Base-by-base conservation (phyloP, 2,113 vertebrate species). In the Dicentrarchus labrax region DNA sequence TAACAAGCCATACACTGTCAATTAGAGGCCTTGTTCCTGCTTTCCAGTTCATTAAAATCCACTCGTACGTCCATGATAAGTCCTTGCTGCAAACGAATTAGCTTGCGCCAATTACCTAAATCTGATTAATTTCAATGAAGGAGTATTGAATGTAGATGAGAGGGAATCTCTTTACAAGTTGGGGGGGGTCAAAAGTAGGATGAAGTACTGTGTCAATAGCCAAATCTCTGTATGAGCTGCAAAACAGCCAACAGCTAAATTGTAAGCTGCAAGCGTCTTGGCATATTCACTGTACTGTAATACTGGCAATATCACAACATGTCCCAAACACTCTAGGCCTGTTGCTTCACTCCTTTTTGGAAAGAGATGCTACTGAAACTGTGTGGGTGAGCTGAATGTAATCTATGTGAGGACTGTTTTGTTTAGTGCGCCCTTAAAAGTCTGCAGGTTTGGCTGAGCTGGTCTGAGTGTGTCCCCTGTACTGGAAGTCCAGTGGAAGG, bases 261-360 rank as follows among this genome's bases (percentile, higher is more conserved):
- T 78, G 72, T 76, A 71, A 80, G 39, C 47, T 70, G 65, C 73
- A 24, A 77, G 30, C 61, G 69, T 82, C 53, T 69, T 86, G 72
- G 68, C 72, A 69, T 77, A 57, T 54, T 68, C 72, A 36, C 43
- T 62, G 43, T 17, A 36, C 70, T 81, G 70, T 47, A 22, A 81
- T 83, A 77, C 53, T 88, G 89, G 73, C 76, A 62, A 30, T 47
- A 56, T 67, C 51, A 50, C 60, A 75, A 48, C 47, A 45, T 84
- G 10, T 78, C 82, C 81, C 45, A 74, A 73, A 83, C 82, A 79
- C 59, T 56, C 10, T 17, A 57, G 76, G 83, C 71, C 72, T 85
- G 81, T 85, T 89, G 78, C 86, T 76, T 11, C 50, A 62, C 38
- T 80, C 36, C 22, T n/a, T 73, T 59, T 8, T 80, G 71, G 75